Conservation (phyloP, 1,140 invertebrate genomes). For the Subanguina moxae region DNA sequence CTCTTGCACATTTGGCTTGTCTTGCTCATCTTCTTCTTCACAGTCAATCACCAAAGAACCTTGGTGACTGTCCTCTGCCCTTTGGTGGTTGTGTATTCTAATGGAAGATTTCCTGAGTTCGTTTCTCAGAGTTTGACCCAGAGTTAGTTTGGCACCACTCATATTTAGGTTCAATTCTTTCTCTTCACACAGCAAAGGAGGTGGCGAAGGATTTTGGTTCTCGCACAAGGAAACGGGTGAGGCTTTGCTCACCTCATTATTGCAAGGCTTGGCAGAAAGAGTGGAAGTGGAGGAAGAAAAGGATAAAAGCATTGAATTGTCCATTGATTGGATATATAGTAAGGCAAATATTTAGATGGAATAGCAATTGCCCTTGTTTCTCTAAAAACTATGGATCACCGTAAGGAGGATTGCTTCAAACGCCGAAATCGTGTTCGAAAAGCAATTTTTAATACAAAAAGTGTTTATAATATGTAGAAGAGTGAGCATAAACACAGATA, state of each 20-base stretch:
- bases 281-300: too few relatives aligned
- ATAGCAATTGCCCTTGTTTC: too few relatives aligned
- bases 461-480: too few relatives aligned
- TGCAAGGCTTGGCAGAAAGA: too few relatives aligned
- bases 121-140: slow-evolving; percentile 14
- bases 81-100: neutral
- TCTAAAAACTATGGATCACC: too few relatives aligned
- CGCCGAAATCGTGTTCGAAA: too few relatives aligned
- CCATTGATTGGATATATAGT: too few relatives aligned
- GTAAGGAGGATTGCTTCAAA: too few relatives aligned
- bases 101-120: slow-evolving; percentile 2
- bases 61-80: neutral
- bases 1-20: neutral
- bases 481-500: too few relatives aligned
- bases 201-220: neutral
- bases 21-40: neutral
- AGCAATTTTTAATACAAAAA: too few relatives aligned
- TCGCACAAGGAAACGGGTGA: slow-evolving; percentile 10
- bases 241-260: neutral
- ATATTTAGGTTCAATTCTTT: neutral
- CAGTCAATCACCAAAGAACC: neutral
- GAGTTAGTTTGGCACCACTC: neutral
- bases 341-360: too few relatives aligned
- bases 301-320: too few relatives aligned
- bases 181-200: neutral